Conservation (phyloP, 2,888 invertebrate genomes). For the Cremastobaeus sp. region DNA sequence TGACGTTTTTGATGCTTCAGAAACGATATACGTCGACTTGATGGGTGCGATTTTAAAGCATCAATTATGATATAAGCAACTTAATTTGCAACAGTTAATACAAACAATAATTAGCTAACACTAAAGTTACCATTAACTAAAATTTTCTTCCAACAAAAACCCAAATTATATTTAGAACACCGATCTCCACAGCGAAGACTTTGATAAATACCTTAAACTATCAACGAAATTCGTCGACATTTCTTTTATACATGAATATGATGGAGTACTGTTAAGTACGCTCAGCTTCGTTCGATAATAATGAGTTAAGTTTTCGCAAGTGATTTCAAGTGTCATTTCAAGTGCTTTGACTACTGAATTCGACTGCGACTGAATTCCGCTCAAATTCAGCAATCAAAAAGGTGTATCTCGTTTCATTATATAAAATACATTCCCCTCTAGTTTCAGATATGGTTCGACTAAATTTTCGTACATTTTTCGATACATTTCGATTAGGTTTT, state of each 20-base stretch:
- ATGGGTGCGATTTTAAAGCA: slow-evolving; percentile 52
- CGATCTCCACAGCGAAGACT: slow-evolving; percentile 49
- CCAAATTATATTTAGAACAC: slow-evolving; percentile 61
- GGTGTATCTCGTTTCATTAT: slow-evolving; percentile 40
- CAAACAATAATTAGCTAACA: slow-evolving; percentile 59
- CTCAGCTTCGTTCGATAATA: slow-evolving; percentile 52
- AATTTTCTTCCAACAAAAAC: no score
- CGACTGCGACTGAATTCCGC: slow-evolving; percentile 20
- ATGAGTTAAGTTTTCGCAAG: slow-evolving; percentile 37
- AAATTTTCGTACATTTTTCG: background rate
- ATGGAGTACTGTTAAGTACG: slow-evolving; percentile 37
- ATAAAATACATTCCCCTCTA: slow-evolving; percentile 26
- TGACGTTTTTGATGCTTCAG: slow-evolving; percentile 64
- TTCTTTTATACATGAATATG: slow-evolving; percentile 47
- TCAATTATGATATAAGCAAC: slow-evolving; percentile 30
- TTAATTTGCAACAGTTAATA: no score
- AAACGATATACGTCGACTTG: slow-evolving; percentile 61
- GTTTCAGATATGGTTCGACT: background rate
- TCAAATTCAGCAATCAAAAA: slow-evolving; percentile 33
- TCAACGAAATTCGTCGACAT: slow-evolving; percentile 51
- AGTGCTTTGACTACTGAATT: slow-evolving; percentile 37
- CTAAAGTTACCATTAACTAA: slow-evolving; percentile 68
- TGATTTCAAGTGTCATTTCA: slow-evolving; percentile 34
- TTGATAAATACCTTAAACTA: slow-evolving; percentile 53
- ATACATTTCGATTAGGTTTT: slow-evolving; percentile 31